phyloP scores from a whole-genome alignment of 37 sponge, comb jelly and placozoan genomes.

The Tethya wilhelma region DNA sequence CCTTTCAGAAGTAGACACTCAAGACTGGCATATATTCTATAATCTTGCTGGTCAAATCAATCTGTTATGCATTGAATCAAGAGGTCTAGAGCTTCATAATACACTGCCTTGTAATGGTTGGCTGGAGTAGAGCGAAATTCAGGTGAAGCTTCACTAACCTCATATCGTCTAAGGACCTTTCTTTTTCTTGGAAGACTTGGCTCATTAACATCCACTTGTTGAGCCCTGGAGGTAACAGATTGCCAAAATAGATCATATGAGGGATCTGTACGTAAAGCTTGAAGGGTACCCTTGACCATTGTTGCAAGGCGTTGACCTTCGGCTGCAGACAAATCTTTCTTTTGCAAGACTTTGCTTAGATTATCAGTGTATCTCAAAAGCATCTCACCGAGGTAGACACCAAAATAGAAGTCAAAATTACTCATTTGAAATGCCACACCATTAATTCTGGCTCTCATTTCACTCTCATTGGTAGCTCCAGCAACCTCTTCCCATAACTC shows the following conservation, averaged over 20 bases:
- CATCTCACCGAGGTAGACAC: slow-evolving; percentile 33
- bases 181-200: slow-evolving; percentile 37
- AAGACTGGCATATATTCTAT: neutral
- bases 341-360: neutral
- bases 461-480: slow-evolving; percentile 44
- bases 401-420: slow-evolving; percentile 54
- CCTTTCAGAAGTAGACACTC: neutral
- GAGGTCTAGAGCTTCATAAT: slow-evolving; percentile 41
- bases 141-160: slow-evolving; percentile 36
- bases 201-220: slow-evolving; percentile 7
- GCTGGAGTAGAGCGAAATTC: slow-evolving; percentile 38
- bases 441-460: slow-evolving; percentile 52
- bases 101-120: slow-evolving; percentile 32
- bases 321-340: neutral
- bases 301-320: slow-evolving; percentile 35
- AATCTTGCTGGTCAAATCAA: slow-evolving; percentile 44
- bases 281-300: slow-evolving; percentile 57
- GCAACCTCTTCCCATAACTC: slow-evolving; percentile 24
- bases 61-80: slow-evolving; percentile 31
- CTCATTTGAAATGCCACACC: slow-evolving; percentile 56
- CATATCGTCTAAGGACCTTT: slow-evolving; percentile 29
- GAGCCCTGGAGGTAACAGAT: neutral
- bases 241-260: slow-evolving; percentile 12
- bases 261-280: slow-evolving; percentile 41
- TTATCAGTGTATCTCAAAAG: neutral